Conservation (phyloP, 2,888 invertebrate species). For the Euzophera pinguis region DNA sequence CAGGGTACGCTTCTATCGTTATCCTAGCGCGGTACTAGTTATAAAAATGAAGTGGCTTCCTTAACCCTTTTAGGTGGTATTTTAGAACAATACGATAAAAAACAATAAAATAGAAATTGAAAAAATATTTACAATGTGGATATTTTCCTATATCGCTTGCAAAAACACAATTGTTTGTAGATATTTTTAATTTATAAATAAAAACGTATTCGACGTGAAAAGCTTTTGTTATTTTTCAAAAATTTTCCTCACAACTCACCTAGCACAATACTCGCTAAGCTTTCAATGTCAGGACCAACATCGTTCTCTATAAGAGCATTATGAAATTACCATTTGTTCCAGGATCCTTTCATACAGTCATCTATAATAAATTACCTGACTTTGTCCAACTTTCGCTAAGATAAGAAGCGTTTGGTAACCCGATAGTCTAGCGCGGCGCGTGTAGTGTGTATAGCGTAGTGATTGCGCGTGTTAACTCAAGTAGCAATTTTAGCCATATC, state of each 20-base stretch:
- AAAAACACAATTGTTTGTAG: neutral
- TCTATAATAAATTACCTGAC: neutral
- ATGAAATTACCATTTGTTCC: neutral
- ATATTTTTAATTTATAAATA: neutral
- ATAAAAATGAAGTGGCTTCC: too few species aligned
- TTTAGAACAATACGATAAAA: too few species aligned
- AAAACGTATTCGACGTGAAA: neutral
- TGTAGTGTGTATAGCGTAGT: too few species aligned
- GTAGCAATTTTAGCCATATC: too few species aligned
- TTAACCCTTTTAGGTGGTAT: too few species aligned
- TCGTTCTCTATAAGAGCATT: constrained; percentile 1
- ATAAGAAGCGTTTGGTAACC: too few species aligned
- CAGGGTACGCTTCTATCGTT: too few species aligned
- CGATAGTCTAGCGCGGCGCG: too few species aligned
- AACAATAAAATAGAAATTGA: neutral
- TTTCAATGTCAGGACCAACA: constrained; percentile 6
- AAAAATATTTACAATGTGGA: too few species aligned
- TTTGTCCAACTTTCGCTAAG: too few species aligned
- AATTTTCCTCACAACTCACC: neutral
- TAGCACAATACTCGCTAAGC: neutral
- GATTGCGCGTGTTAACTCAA: too few species aligned
- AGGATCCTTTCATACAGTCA: neutral
- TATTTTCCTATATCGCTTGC: neutral
- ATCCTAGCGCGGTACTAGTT: too few species aligned
- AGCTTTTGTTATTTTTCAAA: neutral